phyloP scores from a whole-genome alignment of 2,113 vertebrate species.

The Pseudopipra pipra region DNA sequence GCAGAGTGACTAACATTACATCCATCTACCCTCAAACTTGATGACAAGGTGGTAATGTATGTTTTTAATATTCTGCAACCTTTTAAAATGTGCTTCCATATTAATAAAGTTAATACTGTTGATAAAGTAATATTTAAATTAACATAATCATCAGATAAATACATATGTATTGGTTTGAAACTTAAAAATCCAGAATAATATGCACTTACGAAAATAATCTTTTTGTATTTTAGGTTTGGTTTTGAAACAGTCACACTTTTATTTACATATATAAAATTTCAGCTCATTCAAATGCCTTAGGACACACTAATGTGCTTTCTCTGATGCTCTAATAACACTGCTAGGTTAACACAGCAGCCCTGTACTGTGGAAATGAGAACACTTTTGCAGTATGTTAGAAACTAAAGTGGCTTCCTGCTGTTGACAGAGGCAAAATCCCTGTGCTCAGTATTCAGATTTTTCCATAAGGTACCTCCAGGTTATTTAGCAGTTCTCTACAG shows the following conservation, averaged over 20 bases:
- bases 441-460: not conserved
- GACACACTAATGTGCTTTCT: not conserved
- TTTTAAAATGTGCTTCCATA: not conserved
- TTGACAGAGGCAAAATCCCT: not conserved
- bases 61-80: not conserved
- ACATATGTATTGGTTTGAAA: fast-evolving
- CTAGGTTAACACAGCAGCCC: not conserved
- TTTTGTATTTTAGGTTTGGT: not conserved
- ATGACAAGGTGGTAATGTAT: not conserved
- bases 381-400: not conserved
- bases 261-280: not conserved
- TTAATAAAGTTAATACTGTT: not conserved
- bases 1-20: not conserved
- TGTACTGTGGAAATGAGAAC: not conserved
- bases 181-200: not conserved
- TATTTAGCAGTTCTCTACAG: not conserved
- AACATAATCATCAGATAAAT: not conserved
- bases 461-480: constrained; percentile 9
- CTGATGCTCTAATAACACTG: not conserved
- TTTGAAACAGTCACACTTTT: not conserved
- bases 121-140: not conserved
- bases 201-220: not conserved
- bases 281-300: not conserved
- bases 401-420: not conserved
- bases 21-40: too few species aligned